Conservation (phyloP, 2,113 vertebrate species). For the Etia nguti region DNA sequence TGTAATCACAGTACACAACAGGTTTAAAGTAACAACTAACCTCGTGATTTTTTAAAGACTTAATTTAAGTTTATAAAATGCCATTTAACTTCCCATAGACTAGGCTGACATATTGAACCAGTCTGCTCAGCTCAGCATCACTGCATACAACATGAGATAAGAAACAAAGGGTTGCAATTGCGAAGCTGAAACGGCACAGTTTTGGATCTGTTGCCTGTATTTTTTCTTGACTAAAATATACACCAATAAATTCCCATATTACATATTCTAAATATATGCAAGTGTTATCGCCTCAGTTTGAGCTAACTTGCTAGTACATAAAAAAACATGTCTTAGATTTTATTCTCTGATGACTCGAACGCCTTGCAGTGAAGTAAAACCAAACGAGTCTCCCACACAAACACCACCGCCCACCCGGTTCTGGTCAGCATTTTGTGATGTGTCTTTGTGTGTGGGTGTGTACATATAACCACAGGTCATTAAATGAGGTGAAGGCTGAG, state of each 20-base stretch:
- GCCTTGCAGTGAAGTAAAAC: neutral
- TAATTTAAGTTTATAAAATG: neutral
- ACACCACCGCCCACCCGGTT: neutral
- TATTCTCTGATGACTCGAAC: neutral
- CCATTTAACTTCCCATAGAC: neutral
- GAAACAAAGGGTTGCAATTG: neutral
- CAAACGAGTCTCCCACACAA: neutral
- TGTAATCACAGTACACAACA: neutral
- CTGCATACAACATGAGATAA: neutral
- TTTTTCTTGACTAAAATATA: neutral
- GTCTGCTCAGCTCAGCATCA: neutral
- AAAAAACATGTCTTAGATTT: neutral
- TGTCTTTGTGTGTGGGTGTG: neutral
- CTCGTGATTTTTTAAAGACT: neutral
- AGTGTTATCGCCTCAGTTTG: neutral
- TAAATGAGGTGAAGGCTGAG: slow-evolving; percentile 24
- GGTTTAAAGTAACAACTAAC: neutral
- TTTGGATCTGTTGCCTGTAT: neutral
- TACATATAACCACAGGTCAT: slow-evolving; percentile 1
- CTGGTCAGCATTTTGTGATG: neutral
- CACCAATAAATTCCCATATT: neutral
- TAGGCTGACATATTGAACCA: neutral
- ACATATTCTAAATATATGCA: neutral
- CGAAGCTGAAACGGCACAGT: neutral
- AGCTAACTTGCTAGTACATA: neutral